A percentile compares a stretch with the other conserved stretches of the same genome.
phyloP scores from a whole-genome alignment of 2,113 vertebrate genomes.

The rabbit (Oryctolagus cuniculus) region DNA sequence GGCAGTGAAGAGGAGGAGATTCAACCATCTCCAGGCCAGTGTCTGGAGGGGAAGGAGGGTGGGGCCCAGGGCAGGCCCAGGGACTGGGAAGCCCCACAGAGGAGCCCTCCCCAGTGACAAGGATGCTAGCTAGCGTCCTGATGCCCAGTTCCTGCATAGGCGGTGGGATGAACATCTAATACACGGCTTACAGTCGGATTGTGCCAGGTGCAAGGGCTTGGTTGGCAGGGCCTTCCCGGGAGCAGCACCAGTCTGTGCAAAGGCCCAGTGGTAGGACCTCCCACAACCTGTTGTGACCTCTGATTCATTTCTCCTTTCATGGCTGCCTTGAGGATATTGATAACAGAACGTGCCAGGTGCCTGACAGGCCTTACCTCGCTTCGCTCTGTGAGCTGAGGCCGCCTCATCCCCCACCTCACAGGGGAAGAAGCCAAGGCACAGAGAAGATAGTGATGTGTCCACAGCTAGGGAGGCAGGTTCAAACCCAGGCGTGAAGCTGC shows the following conservation, averaged over 20 bases:
- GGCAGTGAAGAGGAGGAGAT: not conserved
- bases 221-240: not conserved
- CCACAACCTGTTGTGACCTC: not conserved
- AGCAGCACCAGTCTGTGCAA: not conserved
- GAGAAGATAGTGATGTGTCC: not conserved
- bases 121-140: not conserved
- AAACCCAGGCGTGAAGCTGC: not conserved
- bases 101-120: not conserved
- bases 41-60: not conserved
- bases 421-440: slow-evolving; percentile 13
- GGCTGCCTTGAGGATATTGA: not conserved
- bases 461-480: not conserved
- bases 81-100: not conserved
- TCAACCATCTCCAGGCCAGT: not conserved
- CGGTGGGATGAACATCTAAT: not conserved
- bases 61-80: not conserved
- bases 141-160: not conserved
- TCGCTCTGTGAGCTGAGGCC: not conserved
- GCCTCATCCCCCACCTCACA: not conserved
- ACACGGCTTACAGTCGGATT: not conserved
- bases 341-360: not conserved
- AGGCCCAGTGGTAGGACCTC: not conserved
- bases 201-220: not conserved
- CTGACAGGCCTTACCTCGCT: not conserved
- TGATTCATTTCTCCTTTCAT: not conserved